phyloP scores from a whole-genome alignment of 2,797 vertebrate genomes.

The Danio choprae region DNA sequence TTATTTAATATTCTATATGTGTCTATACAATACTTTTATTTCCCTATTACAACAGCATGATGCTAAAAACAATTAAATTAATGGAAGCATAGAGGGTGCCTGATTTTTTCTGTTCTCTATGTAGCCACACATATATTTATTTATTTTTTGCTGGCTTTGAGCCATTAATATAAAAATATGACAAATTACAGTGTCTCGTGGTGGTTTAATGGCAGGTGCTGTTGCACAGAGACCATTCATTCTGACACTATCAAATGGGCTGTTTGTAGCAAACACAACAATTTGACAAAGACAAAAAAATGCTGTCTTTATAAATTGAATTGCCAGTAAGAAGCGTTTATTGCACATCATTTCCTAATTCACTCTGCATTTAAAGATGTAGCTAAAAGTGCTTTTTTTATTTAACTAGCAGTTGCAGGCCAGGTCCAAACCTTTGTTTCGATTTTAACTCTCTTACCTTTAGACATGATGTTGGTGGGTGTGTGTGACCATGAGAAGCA shows the following conservation, averaged over 20 bases:
- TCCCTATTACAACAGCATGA: too few relatives aligned
- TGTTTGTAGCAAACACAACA: not conserved
- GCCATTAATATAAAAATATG: not conserved
- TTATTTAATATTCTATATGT: too few relatives aligned
- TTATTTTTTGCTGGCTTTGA: not conserved
- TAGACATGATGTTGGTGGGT: conserved; percentile 12
- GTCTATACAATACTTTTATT: too few relatives aligned
- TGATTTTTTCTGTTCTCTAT: not conserved
- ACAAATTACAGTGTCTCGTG: not conserved
- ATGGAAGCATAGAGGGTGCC: not conserved
- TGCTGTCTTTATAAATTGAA: not conserved
- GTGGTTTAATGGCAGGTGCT: not conserved
- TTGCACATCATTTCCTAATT: not conserved
- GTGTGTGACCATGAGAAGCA: not conserved
- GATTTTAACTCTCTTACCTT: too few relatives aligned
- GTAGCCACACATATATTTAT: not conserved
- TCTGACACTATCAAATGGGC: not conserved
- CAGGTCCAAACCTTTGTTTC: not conserved
- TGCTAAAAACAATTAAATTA: too few relatives aligned
- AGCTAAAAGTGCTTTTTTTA: too few relatives aligned
- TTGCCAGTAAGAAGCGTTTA: not conserved
- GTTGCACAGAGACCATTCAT: not conserved
- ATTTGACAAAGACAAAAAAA: not conserved
- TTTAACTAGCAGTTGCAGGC: not conserved
- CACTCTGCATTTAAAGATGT: not conserved